Conservation (phyloP, 2,888 invertebrate species). For the Anarsia innoxiella region DNA sequence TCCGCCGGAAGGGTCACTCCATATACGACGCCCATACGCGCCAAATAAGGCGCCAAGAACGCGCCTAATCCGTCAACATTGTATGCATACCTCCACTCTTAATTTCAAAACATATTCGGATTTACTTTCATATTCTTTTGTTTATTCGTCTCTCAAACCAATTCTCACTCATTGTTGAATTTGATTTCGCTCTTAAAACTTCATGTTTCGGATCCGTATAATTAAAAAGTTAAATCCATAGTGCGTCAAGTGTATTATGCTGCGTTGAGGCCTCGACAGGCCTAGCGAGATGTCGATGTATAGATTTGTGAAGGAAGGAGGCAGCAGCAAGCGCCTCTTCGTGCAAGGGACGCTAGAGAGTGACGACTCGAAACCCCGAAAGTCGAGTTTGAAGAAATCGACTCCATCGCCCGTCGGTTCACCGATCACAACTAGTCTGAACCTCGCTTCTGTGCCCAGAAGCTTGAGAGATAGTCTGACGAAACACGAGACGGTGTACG, state of each 20-base stretch:
- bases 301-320: conserved; percentile 83
- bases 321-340: conserved; percentile 79
- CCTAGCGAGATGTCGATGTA: conserved; percentile 80
- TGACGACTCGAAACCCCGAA: conserved; percentile 71
- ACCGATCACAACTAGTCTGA: conserved; percentile 77
- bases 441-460: conserved; percentile 72
- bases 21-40: conserved; percentile 31
- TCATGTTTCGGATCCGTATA: conserved; percentile 52
- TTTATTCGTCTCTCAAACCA: conserved; percentile 20
- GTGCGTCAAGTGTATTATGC: conserved; percentile 51
- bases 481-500: conserved; percentile 66
- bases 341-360: conserved; percentile 83
- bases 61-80: conserved; percentile 39
- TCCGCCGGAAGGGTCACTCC: conserved; percentile 53
- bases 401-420: conserved; percentile 72
- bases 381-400: conserved; percentile 68
- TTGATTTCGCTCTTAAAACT: background rate
- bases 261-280: conserved; percentile 44
- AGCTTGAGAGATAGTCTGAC: conserved; percentile 70
- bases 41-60: conserved; percentile 35
- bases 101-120: conserved; percentile 27
- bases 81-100: conserved; percentile 33
- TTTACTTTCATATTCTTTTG: conserved; percentile 35
- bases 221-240: conserved; percentile 30
- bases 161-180: conserved; percentile 5